Base-by-base conservation (phyloP, 1,140 invertebrate species). In the Bombus difficillimus region DNA sequence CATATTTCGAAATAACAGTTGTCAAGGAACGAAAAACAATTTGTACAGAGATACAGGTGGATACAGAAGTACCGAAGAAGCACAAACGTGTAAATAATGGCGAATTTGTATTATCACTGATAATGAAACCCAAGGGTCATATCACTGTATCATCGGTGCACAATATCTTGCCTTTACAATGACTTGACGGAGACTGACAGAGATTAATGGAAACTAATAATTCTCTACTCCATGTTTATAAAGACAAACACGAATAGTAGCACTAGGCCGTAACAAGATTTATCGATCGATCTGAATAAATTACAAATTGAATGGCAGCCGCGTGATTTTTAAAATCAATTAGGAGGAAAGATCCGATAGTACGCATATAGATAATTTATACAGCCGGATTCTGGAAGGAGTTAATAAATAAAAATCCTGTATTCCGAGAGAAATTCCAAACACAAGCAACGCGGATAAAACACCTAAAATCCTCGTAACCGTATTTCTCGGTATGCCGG, bases 191-290 rank as follows among this genome's bases (percentile, higher is more conserved):
- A 53, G 74, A 77, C 39, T 76, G 81, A 41, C 72, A 69, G 81
- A 78, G 73, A 83, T 78, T 78, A 78, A 78, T 78, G 37, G 57
- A 41, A 78, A 78, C 39, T 78, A 41, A 78, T 78, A 78, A 41
- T 43, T 78, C 76, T 78, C 59, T 41, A 25, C 32, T 37, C 25
- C 43, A 2, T 53, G n/a, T 41, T 78, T 64, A 78, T 78, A 78
- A 64, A 78, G 76, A 78, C 76, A 79, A 66, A 66, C 62, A 66
- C 43, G 41, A 66, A 32, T 66, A 79, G n/a, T 32, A 43, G 34
- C 2, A 18, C 47, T 32, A 43, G 13, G 22, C 43, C 62, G 34
- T 66, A 78, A 43, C 3, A 43, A 43, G 62, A 78, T 78, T 78
- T 79, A 79, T 79, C 15, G 15, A 18, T 53, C 5, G 47, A 22